Evolutionary conservation across 2,797 vertebrate genomes (phyloP), one percentile per base, ranked within the genome.

Genomic region (Pristis pectinata): DNA sequence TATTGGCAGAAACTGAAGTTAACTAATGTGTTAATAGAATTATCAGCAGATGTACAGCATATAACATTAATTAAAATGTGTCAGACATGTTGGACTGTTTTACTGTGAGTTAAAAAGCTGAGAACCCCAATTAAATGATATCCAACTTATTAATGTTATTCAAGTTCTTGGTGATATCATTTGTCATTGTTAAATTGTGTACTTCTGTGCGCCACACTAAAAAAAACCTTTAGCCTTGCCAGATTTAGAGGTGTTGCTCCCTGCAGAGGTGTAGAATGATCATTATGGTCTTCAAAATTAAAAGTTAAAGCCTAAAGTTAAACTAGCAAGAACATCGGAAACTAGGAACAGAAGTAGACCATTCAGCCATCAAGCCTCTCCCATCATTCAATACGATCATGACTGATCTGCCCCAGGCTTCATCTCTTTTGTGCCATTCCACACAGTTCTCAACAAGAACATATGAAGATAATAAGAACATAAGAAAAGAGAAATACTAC

Each of bases 51-150:
- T 94, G 92, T 76, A 74, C 67, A 94, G 70, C 44, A 56, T 74
- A 44, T 94, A 94, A 94, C 92, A 94, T 94, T 94, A 94, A 94
- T 94, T 94, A 94, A 94, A 74, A 94, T 53, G 92, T 94, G 92
- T 49, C 37, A 94, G 92, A 94, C 92, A 94, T 94, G 92, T 91
- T 91, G 87, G 87, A 91, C 87, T 91, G 87, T 74, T 76, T 94
- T 94, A 94, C 70, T 53, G 92, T n/a, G 92, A 94, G 70, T 74
- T n/a, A 41, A 94, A 74, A 94, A 74, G 92, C 92, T 94, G 92
- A 94, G 70, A 94, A 53, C 92, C 92, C 92, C 92, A 94, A 94
- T 94, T 94, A 94, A 76, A 53, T 94, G 67, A 74, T 92, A 53
- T 74, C 92, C 67, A 74, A 74, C 44, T 72, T 93, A 94, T 56